A percentile compares a stretch with the other conserved stretches of the same genome.
Evolutionary conservation across 2,888 invertebrate species (phyloP).

Genomic region (Beris morrisii): DNA sequence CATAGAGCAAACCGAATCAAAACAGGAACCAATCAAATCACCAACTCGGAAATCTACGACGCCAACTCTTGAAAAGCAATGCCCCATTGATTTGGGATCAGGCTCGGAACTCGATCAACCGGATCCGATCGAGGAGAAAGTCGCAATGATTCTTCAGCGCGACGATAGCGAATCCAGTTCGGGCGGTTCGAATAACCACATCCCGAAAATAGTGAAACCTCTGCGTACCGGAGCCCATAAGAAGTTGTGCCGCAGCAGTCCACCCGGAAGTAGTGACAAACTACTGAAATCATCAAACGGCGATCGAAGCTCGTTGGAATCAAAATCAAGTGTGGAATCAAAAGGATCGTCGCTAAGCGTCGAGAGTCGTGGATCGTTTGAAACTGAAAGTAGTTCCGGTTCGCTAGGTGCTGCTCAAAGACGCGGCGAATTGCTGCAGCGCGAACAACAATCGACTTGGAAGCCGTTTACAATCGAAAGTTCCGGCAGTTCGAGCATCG

Average conservation of each 20-base stretch:
- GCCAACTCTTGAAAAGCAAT: slow-evolving; percentile 66
- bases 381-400: slow-evolving; percentile 75
- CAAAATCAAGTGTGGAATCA: slow-evolving; percentile 66
- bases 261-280: slow-evolving; percentile 52
- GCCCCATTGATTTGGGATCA: slow-evolving; percentile 65
- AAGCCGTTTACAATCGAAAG: slow-evolving; percentile 82
- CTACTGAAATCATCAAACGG: slow-evolving; percentile 50
- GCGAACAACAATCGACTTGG: slow-evolving; percentile 79
- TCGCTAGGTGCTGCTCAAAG: slow-evolving; percentile 71
- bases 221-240: slow-evolving; percentile 49
- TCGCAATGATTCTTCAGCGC: slow-evolving; percentile 49
- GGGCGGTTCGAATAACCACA: slow-evolving; percentile 60
- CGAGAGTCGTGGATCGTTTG: slow-evolving; percentile 72
- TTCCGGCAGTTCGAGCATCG: slow-evolving; percentile 82
- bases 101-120: slow-evolving; percentile 60
- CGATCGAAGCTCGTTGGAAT: slow-evolving; percentile 56
- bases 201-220: slow-evolving; percentile 58
- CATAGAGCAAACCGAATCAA: slow-evolving; percentile 59
- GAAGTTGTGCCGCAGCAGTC: slow-evolving; percentile 59
- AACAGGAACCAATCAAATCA: slow-evolving; percentile 58
- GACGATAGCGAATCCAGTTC: slow-evolving; percentile 66
- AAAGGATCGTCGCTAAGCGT: slow-evolving; percentile 64
- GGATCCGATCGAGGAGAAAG: slow-evolving; percentile 57
- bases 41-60: slow-evolving; percentile 61
- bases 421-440: slow-evolving; percentile 61